These are phyloP conservation scores for Pseudococcus longispinus DNA, from an alignment of 2,888 invertebrate species.

Conservation along the genomic window DNA sequence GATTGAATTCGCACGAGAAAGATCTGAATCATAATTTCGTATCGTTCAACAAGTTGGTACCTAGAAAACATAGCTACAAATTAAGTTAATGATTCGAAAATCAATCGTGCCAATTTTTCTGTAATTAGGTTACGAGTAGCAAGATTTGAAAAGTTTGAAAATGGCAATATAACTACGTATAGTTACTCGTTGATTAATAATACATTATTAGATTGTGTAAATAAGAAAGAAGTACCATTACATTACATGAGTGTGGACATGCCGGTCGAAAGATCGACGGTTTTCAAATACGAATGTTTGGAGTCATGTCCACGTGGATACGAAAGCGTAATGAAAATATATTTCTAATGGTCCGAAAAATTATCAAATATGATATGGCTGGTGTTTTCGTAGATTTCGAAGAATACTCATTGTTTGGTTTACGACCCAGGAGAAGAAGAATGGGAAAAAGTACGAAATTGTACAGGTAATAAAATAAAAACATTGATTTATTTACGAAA, in stretches of 20 bases:
- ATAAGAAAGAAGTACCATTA: background rate
- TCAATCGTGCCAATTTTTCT: background rate
- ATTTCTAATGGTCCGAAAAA: background rate
- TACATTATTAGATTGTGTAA: background rate
- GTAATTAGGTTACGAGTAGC: background rate
- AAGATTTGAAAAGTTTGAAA: background rate
- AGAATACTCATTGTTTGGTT: background rate
- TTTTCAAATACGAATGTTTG: background rate
- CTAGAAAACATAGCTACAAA: background rate
- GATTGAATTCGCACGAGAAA: slow-evolving; percentile 1
- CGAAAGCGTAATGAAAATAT: background rate
- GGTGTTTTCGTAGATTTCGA: background rate
- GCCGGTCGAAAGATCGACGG: background rate
- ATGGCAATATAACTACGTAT: background rate
- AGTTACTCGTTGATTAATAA: background rate
- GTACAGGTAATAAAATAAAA: background rate
- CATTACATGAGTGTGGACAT: background rate
- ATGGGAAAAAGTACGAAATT: slow-evolving; percentile 17
- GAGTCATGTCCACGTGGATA: slow-evolving; percentile 19
- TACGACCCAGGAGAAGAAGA: background rate
- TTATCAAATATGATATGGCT: background rate
- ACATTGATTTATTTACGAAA: no score
- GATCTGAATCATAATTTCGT: background rate
- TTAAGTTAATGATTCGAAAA: background rate
- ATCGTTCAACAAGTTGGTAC: slow-evolving; percentile 1